Evolutionary conservation across 2,797 vertebrate species (phyloP), one percentile per base, ranked within the genome.

Genomic region (Intellagama lesueurii): DNA sequence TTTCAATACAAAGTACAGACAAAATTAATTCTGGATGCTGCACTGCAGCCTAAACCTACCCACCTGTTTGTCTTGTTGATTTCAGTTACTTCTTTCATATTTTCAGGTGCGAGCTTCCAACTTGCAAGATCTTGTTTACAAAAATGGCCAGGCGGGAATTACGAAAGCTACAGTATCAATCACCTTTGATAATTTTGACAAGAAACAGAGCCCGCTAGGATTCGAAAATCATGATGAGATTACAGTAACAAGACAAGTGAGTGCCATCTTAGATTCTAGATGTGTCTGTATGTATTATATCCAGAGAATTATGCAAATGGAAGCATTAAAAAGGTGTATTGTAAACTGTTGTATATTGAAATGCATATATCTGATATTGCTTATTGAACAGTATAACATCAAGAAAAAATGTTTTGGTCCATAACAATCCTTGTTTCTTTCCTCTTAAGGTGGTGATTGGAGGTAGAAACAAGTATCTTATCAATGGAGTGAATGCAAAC

Each of bases 101-200:
- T 81, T 94, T 91, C 92, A 99, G 99, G 99, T 99, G 44, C 97
- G 99, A 95, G 99, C 98, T 88, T 97, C 98, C 69, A 98, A 97
- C 93, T 96, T 99, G 22, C 98, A 99, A 92, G 99, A 99, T 92
- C 93, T 99, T 89, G 97, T 99, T 87, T 99, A 99, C 92, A 99
- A 99, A 95, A 98, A 97, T 83, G 99, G 99, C 3, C 98, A 99
- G 91, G 98, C 98, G 91, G 99, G 99, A 60, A 97, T 99, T 95
- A 98, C 96, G 73, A 99, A 98, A 95, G 99, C 99, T 40, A 97
- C 97, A 0, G 99, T 99, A 83, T 99, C 98, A 44, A 98, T 99
- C 69, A 98, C 96, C 1, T 99, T 99, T 96, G 98, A 99, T 96
- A 99, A 99, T 96, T 96, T 97, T 87, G 98, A 99, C 94, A 99